Evolutionary conservation across 2,113 vertebrate species (phyloP), one percentile per base, ranked within the genome.

Genomic region (Saguinus midas): DNA sequence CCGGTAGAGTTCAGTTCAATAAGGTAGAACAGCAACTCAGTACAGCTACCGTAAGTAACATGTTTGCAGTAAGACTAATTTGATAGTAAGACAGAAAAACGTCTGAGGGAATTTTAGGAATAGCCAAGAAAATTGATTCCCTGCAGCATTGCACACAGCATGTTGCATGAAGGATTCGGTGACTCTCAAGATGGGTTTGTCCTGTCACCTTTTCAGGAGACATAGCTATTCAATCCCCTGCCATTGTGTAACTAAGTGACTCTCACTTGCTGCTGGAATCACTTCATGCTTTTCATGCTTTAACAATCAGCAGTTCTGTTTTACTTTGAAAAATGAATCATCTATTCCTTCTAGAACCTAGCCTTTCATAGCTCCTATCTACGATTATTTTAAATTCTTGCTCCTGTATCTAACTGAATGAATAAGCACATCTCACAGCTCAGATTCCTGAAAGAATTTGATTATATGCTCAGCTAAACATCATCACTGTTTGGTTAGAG

Each of bases 391-490:
- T 23, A 93, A 72, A 88, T 27, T 40, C 11, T 50, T 85, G 18
- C 43, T 94, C 14, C 50, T 79, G 2, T 86, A 81, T 89, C 50
- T 75, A 83, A n/a, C 2, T 61, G 20, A 83, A 93, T 82, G 27
- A 93, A 86, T 83, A 66, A 66, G 20, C 68, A 8, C 9, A 85
- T n/a, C 50, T 85, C 43, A 66, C 23, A 61, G 37, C 37, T 91
- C 29, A 81, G 64, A 92, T 76, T 96, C 57, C 18, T 87, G 50
- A 91, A 75, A 90, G 21, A 90, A 94, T 87, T 84, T 84, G 48
- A 70, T 95, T 61, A 35, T 43, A 70, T 85, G 45, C 78, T 94
- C 50, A 84, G 50, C 20, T 78, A 85, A 90, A 76, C 50, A 8
- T 85, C 32, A 73, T 40, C 50, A 91, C n/a, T 95, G 21, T 92